Conservation (phyloP, 2,797 vertebrate genomes). For the Mormyrops attenuatus region DNA sequence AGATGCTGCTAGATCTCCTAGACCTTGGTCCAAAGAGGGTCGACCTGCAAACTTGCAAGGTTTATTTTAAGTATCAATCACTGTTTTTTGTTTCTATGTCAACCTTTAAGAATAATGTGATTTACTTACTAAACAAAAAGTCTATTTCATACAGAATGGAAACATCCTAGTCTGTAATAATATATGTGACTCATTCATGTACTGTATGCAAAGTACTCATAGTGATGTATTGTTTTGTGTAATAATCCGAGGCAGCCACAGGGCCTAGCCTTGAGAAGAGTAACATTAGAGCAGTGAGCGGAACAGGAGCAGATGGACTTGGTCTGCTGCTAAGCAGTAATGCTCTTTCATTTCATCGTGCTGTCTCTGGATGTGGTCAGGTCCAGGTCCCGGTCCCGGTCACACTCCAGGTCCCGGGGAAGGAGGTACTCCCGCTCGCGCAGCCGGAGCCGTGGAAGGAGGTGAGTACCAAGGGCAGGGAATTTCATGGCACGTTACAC, state of each 20-base stretch:
- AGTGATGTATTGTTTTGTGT: slow-evolving; percentile 34
- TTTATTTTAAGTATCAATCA: slow-evolving; percentile 91
- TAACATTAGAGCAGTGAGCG: background rate
- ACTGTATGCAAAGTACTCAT: slow-evolving; percentile 36
- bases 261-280: background rate
- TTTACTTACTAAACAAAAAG: slow-evolving; percentile 53
- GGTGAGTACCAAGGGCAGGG: slow-evolving; percentile 44
- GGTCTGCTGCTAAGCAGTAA: slow-evolving; percentile 26
- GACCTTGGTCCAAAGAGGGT: slow-evolving; percentile 89
- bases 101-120: slow-evolving; percentile 65
- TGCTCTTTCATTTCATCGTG: slow-evolving; percentile 47
- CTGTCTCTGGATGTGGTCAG: slow-evolving; percentile 58
- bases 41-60: slow-evolving; percentile 90
- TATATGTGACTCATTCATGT: slow-evolving; percentile 11
- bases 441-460: slow-evolving; percentile 71
- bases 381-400: slow-evolving; percentile 55
- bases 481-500: background rate
- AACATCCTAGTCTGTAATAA: slow-evolving; percentile 10
- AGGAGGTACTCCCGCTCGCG: slow-evolving; percentile 66
- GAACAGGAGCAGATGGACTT: slow-evolving; percentile 1
- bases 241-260: slow-evolving; percentile 52
- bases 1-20: slow-evolving; percentile 92
- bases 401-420: slow-evolving; percentile 68
- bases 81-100: slow-evolving; percentile 64
- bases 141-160: slow-evolving; percentile 67